Evolutionary conservation across 2,888 invertebrate genomes (phyloP), one percentile per base, ranked within the genome.

Genomic region (Noctua fimbriata): DNA sequence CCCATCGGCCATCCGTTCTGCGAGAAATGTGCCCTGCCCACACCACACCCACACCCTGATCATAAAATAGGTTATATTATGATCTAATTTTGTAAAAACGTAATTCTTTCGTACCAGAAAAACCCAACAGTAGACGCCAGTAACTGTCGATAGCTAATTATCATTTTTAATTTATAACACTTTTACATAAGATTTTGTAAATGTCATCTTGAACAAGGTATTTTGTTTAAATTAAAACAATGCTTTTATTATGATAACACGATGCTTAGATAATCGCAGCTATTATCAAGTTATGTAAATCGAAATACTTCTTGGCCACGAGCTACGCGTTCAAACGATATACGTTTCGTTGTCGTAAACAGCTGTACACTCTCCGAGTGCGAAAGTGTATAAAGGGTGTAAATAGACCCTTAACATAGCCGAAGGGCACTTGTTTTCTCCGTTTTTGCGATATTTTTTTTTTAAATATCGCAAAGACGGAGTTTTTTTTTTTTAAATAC

Each of bases 221-320:
- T 36, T 41, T 32, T 55, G 2, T 67, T 36, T 12, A 52, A 82
- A 76, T 82, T 78, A 49, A 72, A 73, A 83, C 78, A 82, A 78
- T 65, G 65, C 65, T 73, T 67, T 60, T 81, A 49, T 28, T 47
- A n/a, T 70, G n/a, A 36, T 65, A 70, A 36, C 24, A 71, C 10
- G 6, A 52, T 60, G 36, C 49, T 36, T 73, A 67, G 18, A 66
- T 32, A 52, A 73, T 67, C n/a, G 14, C 14, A 58, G 7, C 14
- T 16, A 49, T 52, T 73, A 72, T 75, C 60, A 60, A 28, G 60
- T 83, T 82, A 69, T 78, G 55, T 47, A 58, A 82, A 82, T 73
- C 16, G 7, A 47, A 36, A 36, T 65, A 36, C 32, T 65, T 32
- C 65, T 36, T 36, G 10, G 32, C 21, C 36, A 65, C 36, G 10